Conservation (phyloP, 2,113 vertebrate genomes). For the Damaliscus lunatus region DNA sequence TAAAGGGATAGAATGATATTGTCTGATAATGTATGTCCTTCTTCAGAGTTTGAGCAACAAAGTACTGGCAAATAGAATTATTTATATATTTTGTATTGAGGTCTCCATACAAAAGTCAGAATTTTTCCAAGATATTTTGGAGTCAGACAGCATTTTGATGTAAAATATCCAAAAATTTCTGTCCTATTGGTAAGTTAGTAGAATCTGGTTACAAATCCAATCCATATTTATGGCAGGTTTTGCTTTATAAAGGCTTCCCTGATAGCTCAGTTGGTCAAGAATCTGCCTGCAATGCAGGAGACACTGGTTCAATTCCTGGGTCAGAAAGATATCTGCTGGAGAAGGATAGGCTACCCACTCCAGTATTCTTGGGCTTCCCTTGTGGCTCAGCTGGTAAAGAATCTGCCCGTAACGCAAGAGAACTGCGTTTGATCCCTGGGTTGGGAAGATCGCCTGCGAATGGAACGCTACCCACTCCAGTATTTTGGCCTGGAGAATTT, state of each 20-base stretch:
- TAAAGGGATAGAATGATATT: neutral
- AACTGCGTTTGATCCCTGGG: neutral
- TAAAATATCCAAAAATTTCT: neutral
- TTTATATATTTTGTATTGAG: neutral
- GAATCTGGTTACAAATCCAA: neutral
- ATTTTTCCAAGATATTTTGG: neutral
- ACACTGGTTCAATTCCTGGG: fast-evolving
- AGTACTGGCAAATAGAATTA: neutral
- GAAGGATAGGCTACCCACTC: neutral
- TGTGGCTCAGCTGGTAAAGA: neutral
- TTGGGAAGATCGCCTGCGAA: neutral
- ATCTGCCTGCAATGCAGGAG: neutral
- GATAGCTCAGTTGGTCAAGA: neutral
- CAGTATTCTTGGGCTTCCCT: neutral
- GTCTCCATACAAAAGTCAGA: neutral
- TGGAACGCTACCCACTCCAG: neutral
- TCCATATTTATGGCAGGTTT: neutral
- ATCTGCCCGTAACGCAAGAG: fast-evolving
- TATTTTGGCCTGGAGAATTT: neutral
- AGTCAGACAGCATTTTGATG: neutral
- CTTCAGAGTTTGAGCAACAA: neutral
- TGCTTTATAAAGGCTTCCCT: neutral
- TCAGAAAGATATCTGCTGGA: neutral
- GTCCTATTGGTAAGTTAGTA: neutral
- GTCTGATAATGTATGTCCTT: neutral